A percentile compares a stretch with the other conserved stretches of the same genome.
These are phyloP conservation scores for Salvelinus namaycush DNA, from an alignment of 2,113 vertebrate genomes.

Conservation along the genomic window DNA sequence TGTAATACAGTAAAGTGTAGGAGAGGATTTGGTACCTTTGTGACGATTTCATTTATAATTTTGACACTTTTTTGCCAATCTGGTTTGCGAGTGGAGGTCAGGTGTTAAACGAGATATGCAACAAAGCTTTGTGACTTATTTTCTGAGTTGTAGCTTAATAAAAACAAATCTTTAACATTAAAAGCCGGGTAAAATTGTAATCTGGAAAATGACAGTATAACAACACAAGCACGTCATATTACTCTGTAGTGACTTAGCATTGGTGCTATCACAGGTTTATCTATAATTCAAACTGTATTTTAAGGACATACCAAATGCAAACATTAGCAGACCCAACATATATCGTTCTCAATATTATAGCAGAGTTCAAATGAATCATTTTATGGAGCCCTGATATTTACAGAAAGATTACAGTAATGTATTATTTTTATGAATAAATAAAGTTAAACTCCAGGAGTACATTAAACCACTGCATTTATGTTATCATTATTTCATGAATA, in stretches of 20 bases:
- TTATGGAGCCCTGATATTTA: constrained; percentile 36
- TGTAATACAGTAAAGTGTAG: too few species aligned
- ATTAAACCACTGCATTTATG: constrained; percentile 70
- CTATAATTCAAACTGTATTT: constrained; percentile 74
- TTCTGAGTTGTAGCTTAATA: constrained; percentile 39
- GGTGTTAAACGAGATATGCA: constrained; percentile 6
- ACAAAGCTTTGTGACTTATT: constrained; percentile 35
- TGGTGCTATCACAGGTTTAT: constrained; percentile 66
- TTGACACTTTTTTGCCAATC: neutral
- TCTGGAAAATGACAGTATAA: constrained; percentile 32
- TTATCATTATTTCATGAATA: constrained; percentile 74
- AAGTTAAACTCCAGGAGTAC: constrained; percentile 63
- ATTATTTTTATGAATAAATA: constrained; percentile 73
- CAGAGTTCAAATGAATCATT: constrained; percentile 62
- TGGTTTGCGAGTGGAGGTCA: constrained; percentile 4
- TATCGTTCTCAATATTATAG: constrained; percentile 51
- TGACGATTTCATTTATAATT: neutral
- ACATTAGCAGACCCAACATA: constrained; percentile 66
- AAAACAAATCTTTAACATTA: constrained; percentile 36
- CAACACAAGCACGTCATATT: constrained; percentile 39
- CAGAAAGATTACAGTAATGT: constrained; percentile 36
- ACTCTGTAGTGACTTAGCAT: constrained; percentile 33
- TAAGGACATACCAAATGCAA: constrained; percentile 52
- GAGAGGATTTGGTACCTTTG: too few species aligned
- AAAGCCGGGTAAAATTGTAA: constrained; percentile 12